Conservation (phyloP, 2,797 vertebrate genomes). For the Oryzias sinensis region DNA sequence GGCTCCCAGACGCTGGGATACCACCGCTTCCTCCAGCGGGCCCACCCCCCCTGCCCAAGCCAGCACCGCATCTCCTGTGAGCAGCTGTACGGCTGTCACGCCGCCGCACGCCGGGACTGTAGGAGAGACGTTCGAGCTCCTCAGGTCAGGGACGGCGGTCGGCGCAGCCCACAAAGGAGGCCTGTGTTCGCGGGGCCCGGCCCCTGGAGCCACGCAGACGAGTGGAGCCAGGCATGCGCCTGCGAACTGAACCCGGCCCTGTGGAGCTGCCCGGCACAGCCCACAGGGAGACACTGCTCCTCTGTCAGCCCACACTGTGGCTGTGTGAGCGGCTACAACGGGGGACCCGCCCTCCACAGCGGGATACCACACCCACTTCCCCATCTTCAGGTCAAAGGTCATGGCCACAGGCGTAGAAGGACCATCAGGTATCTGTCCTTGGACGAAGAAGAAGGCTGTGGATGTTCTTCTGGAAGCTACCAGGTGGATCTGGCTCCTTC, state of each 20-base stretch:
- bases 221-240: slow-evolving; percentile 53
- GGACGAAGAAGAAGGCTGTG: slow-evolving; percentile 52
- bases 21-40: slow-evolving; percentile 53
- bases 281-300: slow-evolving; percentile 59
- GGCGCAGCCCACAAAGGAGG: slow-evolving; percentile 70
- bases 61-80: slow-evolving; percentile 61
- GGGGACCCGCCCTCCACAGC: slow-evolving; percentile 52
- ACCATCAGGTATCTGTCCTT: slow-evolving; percentile 48
- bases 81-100: slow-evolving; percentile 28
- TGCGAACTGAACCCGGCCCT: slow-evolving; percentile 62
- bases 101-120: slow-evolving; percentile 41
- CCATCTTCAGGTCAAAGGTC: slow-evolving; percentile 76
- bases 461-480: slow-evolving; percentile 34
- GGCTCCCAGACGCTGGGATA: slow-evolving; percentile 62
- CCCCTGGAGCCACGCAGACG: slow-evolving; percentile 48
- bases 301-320: slow-evolving; percentile 70
- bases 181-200: slow-evolving; percentile 66
- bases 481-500: slow-evolving; percentile 36
- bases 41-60: slow-evolving; percentile 51
- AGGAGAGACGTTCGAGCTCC: slow-evolving; percentile 57
- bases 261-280: slow-evolving; percentile 59
- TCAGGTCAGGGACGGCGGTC: slow-evolving; percentile 52
- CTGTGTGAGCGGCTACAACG: slow-evolving; percentile 49
- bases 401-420: slow-evolving; percentile 55
- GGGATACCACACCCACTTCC: slow-evolving; percentile 62